Percentiles rank a stretch among this genome's conserved stretches.
These are phyloP conservation scores for Engystomops pustulosus DNA, from an alignment of 2,113 vertebrate species.

Conservation along the genomic window DNA sequence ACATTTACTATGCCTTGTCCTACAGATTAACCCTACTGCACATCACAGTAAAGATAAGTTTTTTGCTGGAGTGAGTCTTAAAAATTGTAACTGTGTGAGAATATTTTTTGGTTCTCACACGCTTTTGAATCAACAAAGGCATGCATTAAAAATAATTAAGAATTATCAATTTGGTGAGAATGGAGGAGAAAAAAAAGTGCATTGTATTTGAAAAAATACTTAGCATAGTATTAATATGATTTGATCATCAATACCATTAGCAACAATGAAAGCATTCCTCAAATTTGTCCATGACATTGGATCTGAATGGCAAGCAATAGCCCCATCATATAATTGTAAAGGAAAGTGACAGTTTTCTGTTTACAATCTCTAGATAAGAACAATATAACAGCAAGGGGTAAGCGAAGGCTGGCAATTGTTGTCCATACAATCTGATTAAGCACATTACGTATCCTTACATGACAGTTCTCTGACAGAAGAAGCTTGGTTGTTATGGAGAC, in stretches of 20 bases:
- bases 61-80: too few species aligned
- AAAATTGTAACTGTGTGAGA: too few species aligned
- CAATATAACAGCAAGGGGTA: conserved; percentile 55
- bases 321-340: conserved; percentile 8
- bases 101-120: too few species aligned
- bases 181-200: too few species aligned
- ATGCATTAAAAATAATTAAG: too few species aligned
- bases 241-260: background rate
- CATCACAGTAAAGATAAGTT: too few species aligned
- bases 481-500: conserved; percentile 56
- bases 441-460: conserved; percentile 54
- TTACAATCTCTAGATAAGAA: conserved; percentile 32
- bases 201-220: background rate
- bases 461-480: conserved; percentile 59
- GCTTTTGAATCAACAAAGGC: too few species aligned
- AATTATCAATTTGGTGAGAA: too few species aligned
- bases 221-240: background rate
- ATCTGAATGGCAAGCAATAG: conserved; percentile 16
- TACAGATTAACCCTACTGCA: too few species aligned
- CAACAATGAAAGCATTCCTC: background rate
- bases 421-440: conserved; percentile 59
- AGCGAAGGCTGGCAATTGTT: conserved; percentile 55
- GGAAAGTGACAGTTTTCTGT: conserved; percentile 50
- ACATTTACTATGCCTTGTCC: too few species aligned
- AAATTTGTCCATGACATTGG: background rate